Evolutionary conservation across 1,140 invertebrate species (phyloP).

Genomic region (Neodiprion lecontei): DNA sequence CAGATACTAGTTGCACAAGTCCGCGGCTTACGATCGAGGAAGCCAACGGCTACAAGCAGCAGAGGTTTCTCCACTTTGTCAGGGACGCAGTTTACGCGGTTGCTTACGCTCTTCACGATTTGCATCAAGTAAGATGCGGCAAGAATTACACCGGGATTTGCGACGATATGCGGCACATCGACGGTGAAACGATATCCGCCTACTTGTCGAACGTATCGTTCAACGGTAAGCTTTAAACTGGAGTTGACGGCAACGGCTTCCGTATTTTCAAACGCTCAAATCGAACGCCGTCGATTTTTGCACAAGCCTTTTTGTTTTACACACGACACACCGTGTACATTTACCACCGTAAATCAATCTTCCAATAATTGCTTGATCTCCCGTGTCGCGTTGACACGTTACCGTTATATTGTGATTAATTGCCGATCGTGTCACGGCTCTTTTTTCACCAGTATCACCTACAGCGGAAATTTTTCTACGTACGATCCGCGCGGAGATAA

Average conservation of each 20-base stretch:
- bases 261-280: not conserved
- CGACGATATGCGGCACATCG: constrained; percentile 53
- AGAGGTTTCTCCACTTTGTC: constrained; percentile 64
- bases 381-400: not conserved
- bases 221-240: constrained; percentile 52
- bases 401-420: not conserved
- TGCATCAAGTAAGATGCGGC: constrained; percentile 57
- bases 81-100: constrained; percentile 66
- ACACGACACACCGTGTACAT: not conserved
- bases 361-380: not conserved
- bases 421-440: not conserved
- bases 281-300: too few species aligned
- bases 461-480: not conserved
- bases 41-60: constrained; percentile 53
- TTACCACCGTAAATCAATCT: not conserved
- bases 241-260: too few species aligned
- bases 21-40: constrained; percentile 25
- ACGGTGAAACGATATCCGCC: constrained; percentile 51
- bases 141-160: constrained; percentile 53
- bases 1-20: not conserved
- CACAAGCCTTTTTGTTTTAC: not conserved
- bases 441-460: not conserved
- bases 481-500: not conserved
- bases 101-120: constrained; percentile 61
- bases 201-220: constrained; percentile 64